Base-by-base conservation (phyloP, 1,140 invertebrate species). In the Meloidogyne hapla region DNA sequence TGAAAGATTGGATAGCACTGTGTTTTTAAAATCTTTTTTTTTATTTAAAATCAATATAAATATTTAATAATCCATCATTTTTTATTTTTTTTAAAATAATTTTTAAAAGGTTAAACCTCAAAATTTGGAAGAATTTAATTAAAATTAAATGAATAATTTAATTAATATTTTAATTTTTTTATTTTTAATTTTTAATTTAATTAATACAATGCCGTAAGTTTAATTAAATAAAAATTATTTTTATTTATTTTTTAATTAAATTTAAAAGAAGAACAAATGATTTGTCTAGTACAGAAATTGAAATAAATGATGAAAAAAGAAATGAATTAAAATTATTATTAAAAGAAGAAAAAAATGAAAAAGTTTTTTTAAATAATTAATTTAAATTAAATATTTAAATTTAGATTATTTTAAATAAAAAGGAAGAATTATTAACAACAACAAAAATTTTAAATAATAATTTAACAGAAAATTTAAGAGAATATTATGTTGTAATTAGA, bases 401-500 rank as follows among this genome's bases (percentile, higher is more conserved):
- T 48, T 48, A 48, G 18, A 48, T 18, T 18, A 48, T 42, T 42
- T 42, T 5, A 12, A 12, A 42, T 18, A 18, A 48, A 18, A 48
- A 48, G 6, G n/a, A 56, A 6, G n/a, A 56, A 56, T 18, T n/a
- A 56, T 45, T 45, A 18, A 45, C 40, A 42, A 42, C 40, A 5
- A n/a, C 45, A 48, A 48, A 18, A 18, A 48, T n/a, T n/a, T n/a
- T 56, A 56, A 6, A n/a, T 8, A 33, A 33, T 6, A 33, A 33
- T 33, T 33, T 8, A 6, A 6, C 33, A 6, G 9, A 4, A 33
- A 33, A 33, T 33, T 33, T 8, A n/a, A n/a, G n/a, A 45, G 63
- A 69, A 74, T 45, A 67, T 23, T 77, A 77, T 67, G 28, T 61
- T 15, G 79, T 80, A 15, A 26, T 80, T 28, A 42, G 81, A 26